A percentile compares a stretch with the other conserved stretches of the same genome.
phyloP scores from a whole-genome alignment of 2,113 vertebrate genomes.

The Hystrix brachyura region DNA sequence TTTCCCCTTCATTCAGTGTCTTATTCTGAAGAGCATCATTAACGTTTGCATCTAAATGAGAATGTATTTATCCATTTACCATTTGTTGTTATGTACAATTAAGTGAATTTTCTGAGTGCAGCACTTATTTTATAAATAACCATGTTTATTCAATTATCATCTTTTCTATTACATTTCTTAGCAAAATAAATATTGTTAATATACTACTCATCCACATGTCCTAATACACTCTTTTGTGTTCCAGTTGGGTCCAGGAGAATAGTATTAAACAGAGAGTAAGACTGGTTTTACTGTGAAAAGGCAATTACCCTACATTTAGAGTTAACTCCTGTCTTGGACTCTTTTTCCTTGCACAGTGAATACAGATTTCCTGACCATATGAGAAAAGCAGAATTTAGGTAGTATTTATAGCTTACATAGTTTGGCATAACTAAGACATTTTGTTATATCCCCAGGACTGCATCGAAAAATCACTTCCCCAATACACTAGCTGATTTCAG shows the following conservation, averaged over 20 bases:
- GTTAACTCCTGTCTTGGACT: not conserved
- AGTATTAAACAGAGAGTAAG: not conserved
- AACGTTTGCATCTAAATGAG: not conserved
- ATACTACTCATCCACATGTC: not conserved
- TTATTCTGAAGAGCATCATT: not conserved
- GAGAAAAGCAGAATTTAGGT: constrained; percentile 13
- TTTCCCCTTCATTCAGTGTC: not conserved
- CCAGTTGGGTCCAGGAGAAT: not conserved
- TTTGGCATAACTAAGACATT: not conserved
- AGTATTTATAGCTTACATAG: not conserved
- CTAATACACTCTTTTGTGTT: not conserved
- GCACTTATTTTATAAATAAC: not conserved
- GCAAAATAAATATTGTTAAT: not conserved
- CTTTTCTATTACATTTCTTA: not conserved
- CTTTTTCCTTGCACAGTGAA: not conserved
- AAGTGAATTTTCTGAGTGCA: not conserved
- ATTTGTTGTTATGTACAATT: not conserved
- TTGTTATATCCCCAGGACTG: not conserved
- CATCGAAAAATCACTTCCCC: constrained; percentile 15
- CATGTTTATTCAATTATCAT: not conserved
- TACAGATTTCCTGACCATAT: not conserved
- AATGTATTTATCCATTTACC: not conserved
- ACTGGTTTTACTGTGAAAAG: not conserved
- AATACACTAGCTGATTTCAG: not conserved
- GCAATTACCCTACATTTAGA: not conserved